Evolutionary conservation across 2,113 vertebrate species (phyloP).

Genomic region (Ascaphus truei): DNA sequence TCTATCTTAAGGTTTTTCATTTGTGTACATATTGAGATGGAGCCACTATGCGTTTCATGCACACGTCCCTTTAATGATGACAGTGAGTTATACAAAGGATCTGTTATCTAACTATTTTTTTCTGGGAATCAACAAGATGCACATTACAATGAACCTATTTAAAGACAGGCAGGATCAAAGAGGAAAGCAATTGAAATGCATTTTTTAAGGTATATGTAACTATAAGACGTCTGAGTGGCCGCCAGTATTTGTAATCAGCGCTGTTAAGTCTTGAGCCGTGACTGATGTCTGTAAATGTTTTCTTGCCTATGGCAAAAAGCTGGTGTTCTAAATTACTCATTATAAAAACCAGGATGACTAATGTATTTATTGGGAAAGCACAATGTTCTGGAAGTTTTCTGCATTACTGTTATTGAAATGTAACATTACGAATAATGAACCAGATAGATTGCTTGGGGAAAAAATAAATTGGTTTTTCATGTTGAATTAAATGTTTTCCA

Average conservation of each 20-base stretch:
- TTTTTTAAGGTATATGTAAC: constrained; percentile 60
- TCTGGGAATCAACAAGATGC: constrained; percentile 53
- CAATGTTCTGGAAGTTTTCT: constrained; percentile 16
- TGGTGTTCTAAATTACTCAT: constrained; percentile 62
- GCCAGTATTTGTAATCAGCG: constrained; percentile 62
- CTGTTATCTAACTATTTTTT: constrained; percentile 50
- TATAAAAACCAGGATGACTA: constrained; percentile 41
- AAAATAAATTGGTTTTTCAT: background rate
- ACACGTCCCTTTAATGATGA: constrained; percentile 21
- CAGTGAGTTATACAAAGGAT: constrained; percentile 41
- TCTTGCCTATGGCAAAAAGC: constrained; percentile 51
- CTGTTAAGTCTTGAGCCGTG: constrained; percentile 61
- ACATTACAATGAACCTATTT: constrained; percentile 62
- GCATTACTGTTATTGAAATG: constrained; percentile 21
- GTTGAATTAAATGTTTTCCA: background rate
- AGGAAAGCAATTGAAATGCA: constrained; percentile 55
- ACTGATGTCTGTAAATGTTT: constrained; percentile 64
- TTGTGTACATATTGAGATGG: background rate
- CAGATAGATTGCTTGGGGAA: constrained; percentile 6
- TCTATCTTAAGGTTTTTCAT: too few relatives aligned
- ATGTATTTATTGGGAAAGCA: constrained; percentile 33
- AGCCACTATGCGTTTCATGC: background rate
- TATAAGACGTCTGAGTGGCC: constrained; percentile 60
- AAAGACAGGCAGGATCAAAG: constrained; percentile 62
- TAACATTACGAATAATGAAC: constrained; percentile 21